Conservation (phyloP, 1,140 invertebrate species). For the Oncopeltus fasciatus region DNA sequence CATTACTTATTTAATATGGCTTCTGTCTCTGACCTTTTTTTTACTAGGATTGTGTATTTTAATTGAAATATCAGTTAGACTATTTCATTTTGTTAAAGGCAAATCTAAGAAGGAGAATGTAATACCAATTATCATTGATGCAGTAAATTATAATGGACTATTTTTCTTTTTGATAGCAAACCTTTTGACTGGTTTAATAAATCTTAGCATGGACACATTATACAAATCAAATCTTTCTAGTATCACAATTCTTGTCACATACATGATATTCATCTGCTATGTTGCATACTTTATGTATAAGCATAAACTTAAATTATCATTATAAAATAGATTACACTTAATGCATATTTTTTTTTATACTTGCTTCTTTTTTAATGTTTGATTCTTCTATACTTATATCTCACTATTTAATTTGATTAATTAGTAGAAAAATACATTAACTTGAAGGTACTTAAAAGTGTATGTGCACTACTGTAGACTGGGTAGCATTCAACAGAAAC, state of each 20-base stretch:
- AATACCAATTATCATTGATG: conserved; percentile 42
- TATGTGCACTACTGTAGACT: too few species aligned
- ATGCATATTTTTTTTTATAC: too few species aligned
- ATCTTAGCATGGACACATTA: conserved; percentile 49
- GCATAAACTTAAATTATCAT: neutral
- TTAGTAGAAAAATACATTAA: too few species aligned
- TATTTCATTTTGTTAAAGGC: neutral
- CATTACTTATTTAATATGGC: conserved; percentile 57
- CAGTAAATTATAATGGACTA: conserved; percentile 60
- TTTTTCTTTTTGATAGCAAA: conserved; percentile 64
- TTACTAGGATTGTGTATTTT: conserved; percentile 20
- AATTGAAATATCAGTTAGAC: conserved; percentile 11
- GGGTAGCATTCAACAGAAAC: too few species aligned
- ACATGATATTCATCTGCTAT: conserved; percentile 35
- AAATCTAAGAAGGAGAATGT: conserved; percentile 3
- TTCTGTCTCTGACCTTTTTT: conserved; percentile 39
- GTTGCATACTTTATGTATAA: neutral
- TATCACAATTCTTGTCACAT: conserved; percentile 40
- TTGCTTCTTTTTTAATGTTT: too few species aligned
- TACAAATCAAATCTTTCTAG: conserved; percentile 32
- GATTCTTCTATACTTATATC: too few species aligned
- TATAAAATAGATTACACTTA: too few species aligned
- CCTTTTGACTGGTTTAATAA: conserved; percentile 62
- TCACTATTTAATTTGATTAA: too few species aligned
- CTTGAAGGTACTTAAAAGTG: too few species aligned